Evolutionary conservation across 2,797 vertebrate genomes (phyloP).

Genomic region (Sparidentex hasta): DNA sequence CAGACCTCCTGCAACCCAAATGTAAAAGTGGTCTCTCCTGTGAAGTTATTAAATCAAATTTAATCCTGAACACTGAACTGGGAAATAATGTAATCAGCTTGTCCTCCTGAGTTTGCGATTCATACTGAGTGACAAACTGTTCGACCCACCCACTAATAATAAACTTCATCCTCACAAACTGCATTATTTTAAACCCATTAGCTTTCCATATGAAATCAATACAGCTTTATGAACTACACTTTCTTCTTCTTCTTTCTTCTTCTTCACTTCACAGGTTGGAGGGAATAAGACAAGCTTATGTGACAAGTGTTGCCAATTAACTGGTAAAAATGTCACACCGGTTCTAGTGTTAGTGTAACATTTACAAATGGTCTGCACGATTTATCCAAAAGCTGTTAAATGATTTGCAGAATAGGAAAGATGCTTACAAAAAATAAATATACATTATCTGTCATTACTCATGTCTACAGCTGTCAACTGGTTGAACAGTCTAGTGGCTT

Average conservation of each 20-base stretch:
- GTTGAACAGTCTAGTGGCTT: neutral
- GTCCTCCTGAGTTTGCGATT: conserved; percentile 5
- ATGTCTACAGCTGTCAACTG: neutral
- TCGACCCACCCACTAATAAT: neutral
- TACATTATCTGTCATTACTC: neutral
- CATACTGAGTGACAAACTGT: conserved; percentile 7
- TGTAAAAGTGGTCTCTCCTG: neutral
- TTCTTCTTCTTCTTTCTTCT: neutral
- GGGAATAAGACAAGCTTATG: neutral
- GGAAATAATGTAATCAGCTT: conserved; percentile 7
- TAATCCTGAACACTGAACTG: neutral
- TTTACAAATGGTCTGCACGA: neutral
- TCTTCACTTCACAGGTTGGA: neutral
- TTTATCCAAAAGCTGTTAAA: too few relatives aligned
- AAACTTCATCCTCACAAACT: conserved; percentile 1
- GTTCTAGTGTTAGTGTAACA: neutral
- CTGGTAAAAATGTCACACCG: neutral
- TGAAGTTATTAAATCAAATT: conserved; percentile 1
- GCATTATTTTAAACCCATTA: neutral
- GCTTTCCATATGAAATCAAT: conserved; percentile 12
- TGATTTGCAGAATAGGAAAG: neutral
- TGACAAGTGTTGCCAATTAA: conserved; percentile 1
- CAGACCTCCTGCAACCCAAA: conserved; percentile 18
- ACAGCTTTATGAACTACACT: neutral
- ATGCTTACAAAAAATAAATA: neutral